Evolutionary conservation across 1,140 invertebrate genomes (phyloP), one percentile per base, ranked within the genome.

Genomic region (Procambarus virginalis): DNA sequence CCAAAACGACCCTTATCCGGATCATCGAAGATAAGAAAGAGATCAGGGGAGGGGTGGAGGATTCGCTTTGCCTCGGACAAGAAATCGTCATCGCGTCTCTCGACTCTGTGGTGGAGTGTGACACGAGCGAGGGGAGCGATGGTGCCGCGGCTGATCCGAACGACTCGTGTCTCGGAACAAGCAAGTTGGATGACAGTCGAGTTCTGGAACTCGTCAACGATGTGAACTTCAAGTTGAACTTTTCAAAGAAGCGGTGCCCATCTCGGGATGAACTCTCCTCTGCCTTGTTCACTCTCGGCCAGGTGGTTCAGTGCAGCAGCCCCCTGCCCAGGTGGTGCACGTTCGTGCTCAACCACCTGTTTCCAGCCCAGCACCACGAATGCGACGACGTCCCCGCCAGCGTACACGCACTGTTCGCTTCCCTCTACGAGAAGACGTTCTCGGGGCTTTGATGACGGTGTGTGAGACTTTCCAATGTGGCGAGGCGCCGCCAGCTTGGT

Each of bases 291-390:
- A 84, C 83, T 2, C 83, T 84, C n/a, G 2, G 45, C 3, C 83
- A 76, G 46, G 68, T 75, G 70, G 83, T 84, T 20, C 68, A 84
- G 48, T 46, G 45, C 20, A 9, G 22, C 68, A n/a, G 5, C 55
- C 3, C 70, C 60, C 48, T 84, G 48, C 83, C 83, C 70, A 84
- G 83, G 48, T 84, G 83, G 83, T 84, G 60, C 83, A 84, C 83
- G 6, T 84, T 48, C 68, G 6, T 84, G 2, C 34, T 84, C 48
- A 70, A 84, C 68, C 45, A 20, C 12, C 14, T 76, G 17, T 84
- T 84, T 20, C 70, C 81, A 2, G 9, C n/a, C 46, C 8, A 3
- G 2, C 49, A 12, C n/a, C 46, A 82, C 55, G 34, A 22, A 17
- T 10, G 46, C 0, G 2, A 46, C 12, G 2, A 12, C 45, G 46